Base-by-base conservation (phyloP, 1,140 invertebrate species). In the Battus philenor region DNA sequence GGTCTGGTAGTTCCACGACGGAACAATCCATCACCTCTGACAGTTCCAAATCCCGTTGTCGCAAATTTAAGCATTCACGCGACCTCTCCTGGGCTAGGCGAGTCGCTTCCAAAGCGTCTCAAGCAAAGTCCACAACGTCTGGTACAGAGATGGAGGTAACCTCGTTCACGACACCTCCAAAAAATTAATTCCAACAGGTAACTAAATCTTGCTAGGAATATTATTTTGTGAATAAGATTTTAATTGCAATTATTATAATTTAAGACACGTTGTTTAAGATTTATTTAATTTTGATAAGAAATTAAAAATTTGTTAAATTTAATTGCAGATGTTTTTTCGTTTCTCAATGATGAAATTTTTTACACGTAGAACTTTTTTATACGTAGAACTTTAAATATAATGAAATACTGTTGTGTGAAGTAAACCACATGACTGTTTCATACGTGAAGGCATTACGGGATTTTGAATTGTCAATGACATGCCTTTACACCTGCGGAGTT, bases 41-140 rank as follows among this genome's bases (percentile, higher is more conserved):
- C 0, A 71, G 58, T 32, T 72, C 65, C 0, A 70, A 72, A 26
- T 69, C 74, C 1, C 49, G 38, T 13, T 59, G 62, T 29, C 47
- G 59, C 6, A 58, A 52, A 26, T 59, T 63, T 2, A 51, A 56
- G 10, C 56, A 54, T n/a, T 68, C 68, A 0, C 58, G 75, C 5
- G 64, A 74, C 44, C 10, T 76, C n/a, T 61, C 69, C 10, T 79
- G 76, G 75, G 70, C 75, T 1, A 50, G 66, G 3, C 69, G 72
- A 1, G 69, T 71, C 0, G 51, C 59, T 7, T 64, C 67, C n/a
- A 73, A 71, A 33, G 60, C 73, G 38, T 59, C 55, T 6, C 54
- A 50, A 6, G 33, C 27, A 2, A 56, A 62, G 17, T 68, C 65
- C 1, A 61, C 57, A 2, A 62, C 57, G 1, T 70, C 73, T 12